Evolutionary conservation across 2,888 invertebrate species (phyloP), one percentile per base, ranked within the genome.

Genomic region (Spilarctia lutea): DNA sequence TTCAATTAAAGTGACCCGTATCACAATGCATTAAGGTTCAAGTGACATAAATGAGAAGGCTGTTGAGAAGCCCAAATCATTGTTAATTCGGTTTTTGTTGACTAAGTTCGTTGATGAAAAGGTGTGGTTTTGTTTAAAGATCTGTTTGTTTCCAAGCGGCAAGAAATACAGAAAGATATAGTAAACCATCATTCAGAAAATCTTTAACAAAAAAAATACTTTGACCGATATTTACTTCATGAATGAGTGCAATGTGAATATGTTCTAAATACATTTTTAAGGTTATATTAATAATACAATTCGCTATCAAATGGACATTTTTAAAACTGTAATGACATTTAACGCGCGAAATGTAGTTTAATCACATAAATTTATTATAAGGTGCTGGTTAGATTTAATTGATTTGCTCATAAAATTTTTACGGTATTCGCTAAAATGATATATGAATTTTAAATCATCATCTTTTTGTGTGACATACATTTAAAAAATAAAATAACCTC

Each of bases 51-150:
- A 33, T 11, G 45, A 48, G 67, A 27, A 68, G 20, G 27, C 45
- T 48, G 30, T 48, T 30, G 20, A 48, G 30, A 48, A 68, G 7
- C 63, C 63, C 7, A 30, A 68, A 33, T 68, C 30, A 48, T 33
- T 33, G 33, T 48, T 48, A 2, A 30, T 48, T 48, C 24, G 33
- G 68, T 68, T 68, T 68, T 68, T 68, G 68, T 63, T 63, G 16
- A 27, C 27, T 30, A 63, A 63, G 63, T 30, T 18, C 7, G 63
- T 30, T 63, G 7, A 6, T 30, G 30, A 1, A 30, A 4, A 30
- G 30, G 13, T 68, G 48, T 18, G 48, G 33, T 68, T 48, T 67
- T 48, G 20, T 39, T 66, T 65, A n/a, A 52, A 52, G 52, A 10
- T 66, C 27, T 67, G 24, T 27, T 67, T 16, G 66, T 42, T 42